phyloP scores from a whole-genome alignment of 2,797 vertebrate genomes.

The Helarctos malayanus region DNA sequence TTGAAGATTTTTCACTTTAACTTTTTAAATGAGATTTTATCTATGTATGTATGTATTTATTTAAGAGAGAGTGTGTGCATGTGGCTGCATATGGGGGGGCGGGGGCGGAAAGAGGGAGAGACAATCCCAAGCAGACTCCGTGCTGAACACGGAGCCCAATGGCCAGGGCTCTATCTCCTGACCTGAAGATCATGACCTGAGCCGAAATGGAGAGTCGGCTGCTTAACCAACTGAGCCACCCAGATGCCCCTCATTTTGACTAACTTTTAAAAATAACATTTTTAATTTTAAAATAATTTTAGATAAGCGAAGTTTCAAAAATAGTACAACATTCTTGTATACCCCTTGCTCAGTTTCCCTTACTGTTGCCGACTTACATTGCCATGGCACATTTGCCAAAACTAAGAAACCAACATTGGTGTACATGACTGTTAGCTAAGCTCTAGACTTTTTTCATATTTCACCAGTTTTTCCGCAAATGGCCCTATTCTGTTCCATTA shows the following conservation, averaged over 20 bases:
- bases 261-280: neutral
- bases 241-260: neutral
- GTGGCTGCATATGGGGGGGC: accelerated
- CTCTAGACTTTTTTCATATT: neutral
- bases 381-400: neutral
- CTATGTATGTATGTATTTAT: neutral
- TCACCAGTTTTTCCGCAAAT: neutral
- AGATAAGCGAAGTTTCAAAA: neutral
- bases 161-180: neutral
- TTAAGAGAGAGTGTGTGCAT: neutral
- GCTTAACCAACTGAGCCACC: neutral
- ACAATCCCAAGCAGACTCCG: neutral
- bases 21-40: neutral
- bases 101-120: neutral
- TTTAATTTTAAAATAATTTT: slow-evolving; percentile 5
- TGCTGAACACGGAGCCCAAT: neutral
- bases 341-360: neutral
- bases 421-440: neutral
- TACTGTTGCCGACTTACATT: neutral
- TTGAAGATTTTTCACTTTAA: neutral
- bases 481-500: neutral
- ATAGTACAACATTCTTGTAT: neutral
- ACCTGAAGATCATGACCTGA: neutral
- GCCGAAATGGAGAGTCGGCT: neutral
- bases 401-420: neutral